A percentile compares a stretch with the other conserved stretches of the same genome.
Conservation (phyloP, 2,888 invertebrate genomes). For the Omphaloscelis lunosa region DNA sequence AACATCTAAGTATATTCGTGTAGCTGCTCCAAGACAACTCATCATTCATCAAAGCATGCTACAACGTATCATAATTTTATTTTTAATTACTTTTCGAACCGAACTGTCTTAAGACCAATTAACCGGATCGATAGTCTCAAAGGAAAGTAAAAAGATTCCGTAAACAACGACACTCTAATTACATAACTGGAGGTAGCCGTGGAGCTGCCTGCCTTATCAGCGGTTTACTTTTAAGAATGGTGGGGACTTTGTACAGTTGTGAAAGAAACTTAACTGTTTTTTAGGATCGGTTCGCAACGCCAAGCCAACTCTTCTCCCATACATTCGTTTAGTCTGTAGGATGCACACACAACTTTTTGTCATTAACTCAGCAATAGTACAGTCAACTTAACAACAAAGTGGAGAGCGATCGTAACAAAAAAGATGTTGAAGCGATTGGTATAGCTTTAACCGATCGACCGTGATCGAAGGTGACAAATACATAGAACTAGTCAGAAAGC, state of each 20-base stretch:
- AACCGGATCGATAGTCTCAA: constrained; percentile 68
- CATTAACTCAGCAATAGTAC: neutral
- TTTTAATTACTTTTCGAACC: constrained; percentile 71
- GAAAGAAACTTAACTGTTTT: neutral
- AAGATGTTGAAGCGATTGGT: neutral
- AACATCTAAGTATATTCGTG: neutral
- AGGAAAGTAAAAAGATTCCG: constrained; percentile 64
- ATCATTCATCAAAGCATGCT: constrained; percentile 58
- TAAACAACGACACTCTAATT: constrained; percentile 66
- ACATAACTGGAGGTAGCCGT: constrained; percentile 41
- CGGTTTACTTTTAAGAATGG: constrained; percentile 20
- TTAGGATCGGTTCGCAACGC: neutral
- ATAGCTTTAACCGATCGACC: neutral
- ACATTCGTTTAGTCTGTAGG: neutral
- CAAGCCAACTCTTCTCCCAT: neutral
- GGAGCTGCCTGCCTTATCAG: neutral
- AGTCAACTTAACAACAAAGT: neutral
- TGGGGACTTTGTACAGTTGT: neutral
- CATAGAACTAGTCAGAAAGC: neutral
- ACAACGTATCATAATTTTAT: constrained; percentile 62
- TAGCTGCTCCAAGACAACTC: constrained; percentile 15
- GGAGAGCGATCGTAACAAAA: neutral
- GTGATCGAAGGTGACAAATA: neutral
- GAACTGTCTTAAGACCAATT: constrained; percentile 63
- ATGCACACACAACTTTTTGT: neutral